These are phyloP conservation scores for Smithornis capensis DNA, from an alignment of 2,113 vertebrate genomes.

Conservation along the genomic window DNA sequence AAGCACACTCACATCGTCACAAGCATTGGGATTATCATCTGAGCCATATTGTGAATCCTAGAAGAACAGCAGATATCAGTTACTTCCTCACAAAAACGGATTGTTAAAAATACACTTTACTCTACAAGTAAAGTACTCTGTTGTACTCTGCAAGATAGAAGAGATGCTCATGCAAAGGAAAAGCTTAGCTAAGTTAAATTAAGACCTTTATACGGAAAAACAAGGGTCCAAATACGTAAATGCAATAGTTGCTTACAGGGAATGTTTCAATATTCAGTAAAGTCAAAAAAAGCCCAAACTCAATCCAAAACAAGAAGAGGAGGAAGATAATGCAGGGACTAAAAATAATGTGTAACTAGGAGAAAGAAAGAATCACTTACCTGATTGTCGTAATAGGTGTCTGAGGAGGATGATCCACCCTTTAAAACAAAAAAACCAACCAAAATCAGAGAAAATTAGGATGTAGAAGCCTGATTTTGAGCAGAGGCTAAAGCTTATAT, in stretches of 20 bases:
- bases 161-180: neutral
- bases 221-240: neutral
- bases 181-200: neutral
- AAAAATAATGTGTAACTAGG: neutral
- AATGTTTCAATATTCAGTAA: neutral
- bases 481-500: neutral
- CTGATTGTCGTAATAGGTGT: conserved; percentile 16
- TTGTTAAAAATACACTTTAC: neutral
- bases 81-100: neutral
- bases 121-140: too few species aligned
- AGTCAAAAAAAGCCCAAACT: neutral
- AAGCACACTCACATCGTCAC: conserved; percentile 55
- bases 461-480: neutral
- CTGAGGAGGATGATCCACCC: conserved; percentile 25
- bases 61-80: neutral
- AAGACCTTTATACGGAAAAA: neutral
- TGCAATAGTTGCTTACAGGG: neutral
- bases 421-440: neutral
- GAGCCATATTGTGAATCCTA: conserved; percentile 42
- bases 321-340: neutral
- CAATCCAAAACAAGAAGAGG: neutral
- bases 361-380: neutral
- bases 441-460: neutral
- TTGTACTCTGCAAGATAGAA: neutral
- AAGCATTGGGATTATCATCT: neutral